Evolutionary conservation across 2,888 invertebrate species (phyloP).

Genomic region (Parapristionchus giblindavisi): DNA sequence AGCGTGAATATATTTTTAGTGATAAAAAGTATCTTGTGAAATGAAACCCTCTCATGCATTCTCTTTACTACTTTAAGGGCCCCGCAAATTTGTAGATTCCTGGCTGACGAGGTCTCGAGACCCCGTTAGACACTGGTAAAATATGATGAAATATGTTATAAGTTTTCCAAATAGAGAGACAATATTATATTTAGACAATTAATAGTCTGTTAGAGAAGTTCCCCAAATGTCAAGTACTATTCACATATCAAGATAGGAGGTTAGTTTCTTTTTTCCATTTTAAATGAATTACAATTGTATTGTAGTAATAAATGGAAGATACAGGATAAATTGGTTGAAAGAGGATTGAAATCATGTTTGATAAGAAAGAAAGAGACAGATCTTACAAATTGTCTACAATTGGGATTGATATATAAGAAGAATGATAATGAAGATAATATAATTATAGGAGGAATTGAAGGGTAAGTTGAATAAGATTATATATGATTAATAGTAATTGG

Average conservation of each 20-base stretch:
- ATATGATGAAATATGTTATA: no score
- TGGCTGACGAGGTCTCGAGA: no score
- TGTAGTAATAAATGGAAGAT: constrained; percentile 58
- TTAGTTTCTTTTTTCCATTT: constrained; percentile 43
- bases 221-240: constrained; percentile 48
- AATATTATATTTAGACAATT: constrained; percentile 48
- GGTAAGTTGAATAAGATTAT: constrained; percentile 44
- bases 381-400: constrained; percentile 39
- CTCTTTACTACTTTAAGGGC: no score
- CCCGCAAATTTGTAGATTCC: no score
- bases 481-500: neutral
- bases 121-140: no score
- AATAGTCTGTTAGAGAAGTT: constrained; percentile 47
- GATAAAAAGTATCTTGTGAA: no score
- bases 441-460: constrained; percentile 63
- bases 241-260: constrained; percentile 64
- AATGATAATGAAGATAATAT: constrained; percentile 18
- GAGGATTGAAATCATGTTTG: constrained; percentile 39
- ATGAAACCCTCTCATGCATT: no score
- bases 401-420: constrained; percentile 43
- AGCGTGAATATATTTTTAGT: no score
- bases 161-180: no score
- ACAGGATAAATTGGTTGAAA: constrained; percentile 31
- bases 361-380: constrained; percentile 43
- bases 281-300: neutral